Percentiles rank a stretch among this genome's conserved stretches.
Conservation (phyloP, 2,113 vertebrate species). For the cattle (Bos taurus) region DNA sequence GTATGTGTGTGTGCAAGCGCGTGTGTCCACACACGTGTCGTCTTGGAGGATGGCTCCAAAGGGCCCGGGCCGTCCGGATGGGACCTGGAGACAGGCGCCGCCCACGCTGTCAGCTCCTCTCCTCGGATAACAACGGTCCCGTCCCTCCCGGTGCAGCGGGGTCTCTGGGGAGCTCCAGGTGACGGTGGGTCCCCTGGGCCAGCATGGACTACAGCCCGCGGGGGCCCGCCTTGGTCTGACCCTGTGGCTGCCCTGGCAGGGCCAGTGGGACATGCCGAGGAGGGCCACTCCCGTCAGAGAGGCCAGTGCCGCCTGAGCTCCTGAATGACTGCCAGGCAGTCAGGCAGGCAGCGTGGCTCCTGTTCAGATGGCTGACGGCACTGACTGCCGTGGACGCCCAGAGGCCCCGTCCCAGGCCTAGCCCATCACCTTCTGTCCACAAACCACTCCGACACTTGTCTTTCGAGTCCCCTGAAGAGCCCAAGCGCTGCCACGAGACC, state of each 20-base stretch:
- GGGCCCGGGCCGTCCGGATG: accelerated
- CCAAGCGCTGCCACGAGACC: accelerated
- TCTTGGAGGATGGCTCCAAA: not conserved
- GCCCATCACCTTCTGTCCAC: not conserved
- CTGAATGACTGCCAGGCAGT: accelerated
- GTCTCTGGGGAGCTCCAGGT: not conserved
- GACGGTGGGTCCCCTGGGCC: not conserved
- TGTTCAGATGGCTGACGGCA: not conserved
- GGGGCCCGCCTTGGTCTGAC: not conserved
- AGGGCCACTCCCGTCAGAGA: not conserved
- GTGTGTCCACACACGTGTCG: accelerated
- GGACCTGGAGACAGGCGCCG: not conserved
- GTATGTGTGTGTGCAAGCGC: accelerated
- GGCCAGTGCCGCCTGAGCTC: not conserved
- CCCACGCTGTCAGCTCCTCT: not conserved
- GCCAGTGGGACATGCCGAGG: not conserved
- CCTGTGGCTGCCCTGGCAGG: not conserved
- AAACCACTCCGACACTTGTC: not conserved
- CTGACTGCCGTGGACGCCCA: accelerated
- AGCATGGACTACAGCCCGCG: not conserved
- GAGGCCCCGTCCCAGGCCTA: not conserved
- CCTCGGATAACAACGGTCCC: not conserved
- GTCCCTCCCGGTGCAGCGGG: not conserved
- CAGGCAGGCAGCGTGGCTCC: not conserved
- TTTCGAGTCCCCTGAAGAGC: not conserved